Conservation (phyloP, 2,113 vertebrate species). For the Chaetops frenatus region DNA sequence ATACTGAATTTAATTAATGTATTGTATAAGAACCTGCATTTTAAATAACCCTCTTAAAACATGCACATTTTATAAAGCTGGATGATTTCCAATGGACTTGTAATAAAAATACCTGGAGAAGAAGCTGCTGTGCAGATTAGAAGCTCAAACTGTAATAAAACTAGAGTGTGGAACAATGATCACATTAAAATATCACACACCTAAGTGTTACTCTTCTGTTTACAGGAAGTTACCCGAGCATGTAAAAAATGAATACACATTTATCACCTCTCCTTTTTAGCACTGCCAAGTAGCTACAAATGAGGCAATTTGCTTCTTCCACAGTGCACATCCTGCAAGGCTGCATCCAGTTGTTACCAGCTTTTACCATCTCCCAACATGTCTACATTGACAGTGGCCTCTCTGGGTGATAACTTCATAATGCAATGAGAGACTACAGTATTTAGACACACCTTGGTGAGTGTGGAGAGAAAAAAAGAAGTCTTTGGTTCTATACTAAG, state of each 20-base stretch:
- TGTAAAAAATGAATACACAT: not conserved
- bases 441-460: not conserved
- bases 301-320: not conserved
- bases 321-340: not conserved
- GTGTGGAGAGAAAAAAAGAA: not conserved
- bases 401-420: not conserved
- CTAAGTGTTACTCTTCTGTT: not conserved
- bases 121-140: not conserved
- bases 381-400: not conserved
- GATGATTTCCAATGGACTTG: not conserved
- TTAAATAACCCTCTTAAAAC: constrained; percentile 1
- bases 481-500: not conserved
- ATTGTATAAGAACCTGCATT: not conserved
- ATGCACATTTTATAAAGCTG: not conserved
- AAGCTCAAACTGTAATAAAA: not conserved
- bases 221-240: not conserved
- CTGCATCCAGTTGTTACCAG: not conserved
- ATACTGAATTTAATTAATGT: not conserved
- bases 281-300: not conserved
- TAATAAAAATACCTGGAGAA: not conserved
- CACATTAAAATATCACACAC: not conserved
- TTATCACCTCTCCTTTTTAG: not conserved
- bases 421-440: not conserved
- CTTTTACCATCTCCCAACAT: not conserved
- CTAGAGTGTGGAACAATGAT: not conserved